Conservation (phyloP, 2,888 invertebrate genomes). For the Phasia obesa region DNA sequence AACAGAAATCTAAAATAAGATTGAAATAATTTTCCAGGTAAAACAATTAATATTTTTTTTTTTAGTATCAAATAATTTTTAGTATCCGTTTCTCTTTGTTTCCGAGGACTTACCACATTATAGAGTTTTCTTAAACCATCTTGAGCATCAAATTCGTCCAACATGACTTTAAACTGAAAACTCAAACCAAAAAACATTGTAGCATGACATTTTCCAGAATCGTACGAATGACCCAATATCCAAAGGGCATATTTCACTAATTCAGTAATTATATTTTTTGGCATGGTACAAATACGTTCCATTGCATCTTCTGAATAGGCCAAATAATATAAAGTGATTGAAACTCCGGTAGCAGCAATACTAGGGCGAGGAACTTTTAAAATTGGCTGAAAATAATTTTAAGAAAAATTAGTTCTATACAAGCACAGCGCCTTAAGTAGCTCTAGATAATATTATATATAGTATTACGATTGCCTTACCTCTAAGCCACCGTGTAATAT, state of each 20-base stretch:
- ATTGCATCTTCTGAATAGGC: constrained; percentile 99
- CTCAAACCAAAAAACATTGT: constrained; percentile 98
- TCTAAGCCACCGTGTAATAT: constrained; percentile 93
- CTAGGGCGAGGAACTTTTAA: constrained; percentile 96
- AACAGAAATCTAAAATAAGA: constrained; percentile 87
- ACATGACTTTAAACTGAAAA: constrained; percentile 95
- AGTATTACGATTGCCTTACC: constrained; percentile 78
- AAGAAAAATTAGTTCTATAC: not conserved
- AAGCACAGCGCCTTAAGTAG: too few relatives aligned
- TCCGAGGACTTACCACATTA: constrained; percentile 87
- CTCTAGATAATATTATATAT: too few relatives aligned
- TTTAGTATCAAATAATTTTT: not conserved
- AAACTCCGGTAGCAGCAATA: constrained; percentile 96
- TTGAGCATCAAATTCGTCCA: constrained; percentile 95
- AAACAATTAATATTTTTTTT: not conserved
- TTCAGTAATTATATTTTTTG: constrained; percentile 89
- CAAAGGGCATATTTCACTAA: constrained; percentile 95
- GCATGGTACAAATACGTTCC: constrained; percentile 95
- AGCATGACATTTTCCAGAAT: constrained; percentile 98
- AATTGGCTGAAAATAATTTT: constrained; percentile 85
- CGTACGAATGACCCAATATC: constrained; percentile 97
- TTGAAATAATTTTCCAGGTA: not conserved
- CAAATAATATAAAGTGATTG: constrained; percentile 97
- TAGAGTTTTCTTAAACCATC: constrained; percentile 96
- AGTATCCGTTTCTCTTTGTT: not conserved